Conservation (phyloP, 2,113 vertebrate genomes). For the Callorhinus ursinus region DNA sequence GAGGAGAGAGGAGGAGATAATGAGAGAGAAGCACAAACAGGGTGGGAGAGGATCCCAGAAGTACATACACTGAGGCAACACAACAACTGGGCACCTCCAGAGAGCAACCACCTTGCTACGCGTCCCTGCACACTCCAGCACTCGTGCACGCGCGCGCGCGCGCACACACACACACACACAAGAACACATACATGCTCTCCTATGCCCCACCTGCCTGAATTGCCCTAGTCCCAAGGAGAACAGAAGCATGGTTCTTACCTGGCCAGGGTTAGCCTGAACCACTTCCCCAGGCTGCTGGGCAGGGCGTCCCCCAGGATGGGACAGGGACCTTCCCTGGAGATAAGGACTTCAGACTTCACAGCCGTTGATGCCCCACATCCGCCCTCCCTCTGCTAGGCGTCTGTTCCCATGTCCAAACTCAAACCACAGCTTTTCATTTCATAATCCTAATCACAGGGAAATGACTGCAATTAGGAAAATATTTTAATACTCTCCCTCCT, state of each 20-base stretch:
- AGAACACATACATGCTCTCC: background rate
- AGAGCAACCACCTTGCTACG: background rate
- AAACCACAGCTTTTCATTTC: background rate
- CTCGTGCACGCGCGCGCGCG: accelerated
- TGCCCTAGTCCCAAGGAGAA: background rate
- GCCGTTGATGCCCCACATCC: background rate
- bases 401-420: background rate
- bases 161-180: accelerated
- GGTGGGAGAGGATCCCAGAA: background rate
- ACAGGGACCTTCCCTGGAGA: background rate
- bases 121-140: accelerated
- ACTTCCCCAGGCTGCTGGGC: background rate
- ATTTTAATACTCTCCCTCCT: background rate
- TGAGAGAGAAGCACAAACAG: background rate
- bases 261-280: background rate
- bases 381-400: background rate
- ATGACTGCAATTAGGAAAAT: background rate
- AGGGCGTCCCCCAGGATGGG: background rate
- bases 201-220: background rate
- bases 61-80: background rate
- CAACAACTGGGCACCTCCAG: background rate
- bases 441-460: conserved; percentile 34
- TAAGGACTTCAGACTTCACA: background rate
- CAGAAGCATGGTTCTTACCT: background rate
- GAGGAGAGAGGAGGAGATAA: background rate